A percentile compares a stretch with the other conserved stretches of the same genome.
Conservation (phyloP, 2,797 vertebrate species). For the Scyliorhinus canicula region DNA sequence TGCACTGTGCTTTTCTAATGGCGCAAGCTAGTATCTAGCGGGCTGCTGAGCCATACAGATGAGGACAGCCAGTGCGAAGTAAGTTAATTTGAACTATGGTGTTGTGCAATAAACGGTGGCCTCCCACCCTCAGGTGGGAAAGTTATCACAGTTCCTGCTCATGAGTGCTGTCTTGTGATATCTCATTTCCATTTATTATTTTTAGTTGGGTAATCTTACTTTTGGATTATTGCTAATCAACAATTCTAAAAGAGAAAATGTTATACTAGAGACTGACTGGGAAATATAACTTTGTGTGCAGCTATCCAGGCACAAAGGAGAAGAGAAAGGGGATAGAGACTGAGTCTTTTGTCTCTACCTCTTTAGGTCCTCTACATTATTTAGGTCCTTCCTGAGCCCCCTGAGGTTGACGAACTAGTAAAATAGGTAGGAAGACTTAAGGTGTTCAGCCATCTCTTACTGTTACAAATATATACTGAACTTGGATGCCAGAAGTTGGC, state of each 20-base stretch:
- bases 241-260: not conserved
- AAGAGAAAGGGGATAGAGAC: not conserved
- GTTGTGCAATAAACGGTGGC: too few relatives aligned
- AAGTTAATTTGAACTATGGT: not conserved
- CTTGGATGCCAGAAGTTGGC: not conserved
- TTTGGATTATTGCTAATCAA: not conserved
- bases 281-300: not conserved
- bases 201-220: not conserved
- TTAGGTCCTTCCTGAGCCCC: not conserved
- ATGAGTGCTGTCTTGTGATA: not conserved
- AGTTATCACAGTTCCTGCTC: not conserved
- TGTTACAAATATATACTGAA: not conserved
- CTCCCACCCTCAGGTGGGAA: not conserved
- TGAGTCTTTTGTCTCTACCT: not conserved
- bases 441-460: not conserved
- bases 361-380: too few relatives aligned
- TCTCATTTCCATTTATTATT: not conserved
- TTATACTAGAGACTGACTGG: not conserved
- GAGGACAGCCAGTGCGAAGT: not conserved
- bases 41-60: not conserved
- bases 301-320: not conserved
- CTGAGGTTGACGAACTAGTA: not conserved
- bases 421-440: not conserved
- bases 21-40: not conserved
- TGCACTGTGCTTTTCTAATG: not conserved